Percentiles rank a stretch among this genome's conserved stretches.
Evolutionary conservation across 2,888 invertebrate species (phyloP).

Genomic region (Noctua janthina): DNA sequence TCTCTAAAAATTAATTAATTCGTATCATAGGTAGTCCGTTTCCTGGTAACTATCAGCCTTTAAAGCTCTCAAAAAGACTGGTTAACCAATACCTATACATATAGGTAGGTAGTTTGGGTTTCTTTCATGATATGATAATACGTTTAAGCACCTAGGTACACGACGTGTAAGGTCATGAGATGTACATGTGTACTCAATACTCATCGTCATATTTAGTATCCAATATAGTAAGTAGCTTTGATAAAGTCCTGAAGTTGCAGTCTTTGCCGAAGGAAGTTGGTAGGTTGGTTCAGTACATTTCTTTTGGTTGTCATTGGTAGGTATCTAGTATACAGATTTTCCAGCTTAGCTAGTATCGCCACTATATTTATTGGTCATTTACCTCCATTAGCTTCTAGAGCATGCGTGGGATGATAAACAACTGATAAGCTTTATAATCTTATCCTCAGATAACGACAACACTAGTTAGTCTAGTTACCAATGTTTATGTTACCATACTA

Average conservation of each 20-base stretch:
- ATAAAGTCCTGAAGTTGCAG: neutral
- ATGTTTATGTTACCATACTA: slow-evolving; percentile 27
- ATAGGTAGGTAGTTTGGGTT: neutral
- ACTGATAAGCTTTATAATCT: slow-evolving; percentile 32
- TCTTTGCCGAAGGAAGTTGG: neutral
- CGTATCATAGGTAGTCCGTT: neutral
- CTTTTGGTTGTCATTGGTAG: neutral
- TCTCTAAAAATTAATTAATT: slow-evolving; percentile 17
- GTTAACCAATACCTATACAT: neutral
- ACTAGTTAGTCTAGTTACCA: slow-evolving; percentile 5
- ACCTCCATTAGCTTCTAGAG: slow-evolving; percentile 23
- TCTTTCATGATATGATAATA: neutral
- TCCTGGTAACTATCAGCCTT: slow-evolving; percentile 4
- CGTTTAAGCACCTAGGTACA: neutral
- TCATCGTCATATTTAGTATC: neutral
- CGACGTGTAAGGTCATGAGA: neutral
- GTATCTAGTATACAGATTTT: neutral
- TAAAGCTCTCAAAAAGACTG: neutral
- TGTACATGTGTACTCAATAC: neutral
- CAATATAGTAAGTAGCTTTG: neutral
- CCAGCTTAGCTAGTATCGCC: neutral
- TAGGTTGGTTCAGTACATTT: neutral
- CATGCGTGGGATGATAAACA: slow-evolving; percentile 33
- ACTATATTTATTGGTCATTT: slow-evolving; percentile 1
- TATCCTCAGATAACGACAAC: slow-evolving; percentile 27